Conservation (phyloP, 2,888 invertebrate species). For the Diachrysia chrysitis region DNA sequence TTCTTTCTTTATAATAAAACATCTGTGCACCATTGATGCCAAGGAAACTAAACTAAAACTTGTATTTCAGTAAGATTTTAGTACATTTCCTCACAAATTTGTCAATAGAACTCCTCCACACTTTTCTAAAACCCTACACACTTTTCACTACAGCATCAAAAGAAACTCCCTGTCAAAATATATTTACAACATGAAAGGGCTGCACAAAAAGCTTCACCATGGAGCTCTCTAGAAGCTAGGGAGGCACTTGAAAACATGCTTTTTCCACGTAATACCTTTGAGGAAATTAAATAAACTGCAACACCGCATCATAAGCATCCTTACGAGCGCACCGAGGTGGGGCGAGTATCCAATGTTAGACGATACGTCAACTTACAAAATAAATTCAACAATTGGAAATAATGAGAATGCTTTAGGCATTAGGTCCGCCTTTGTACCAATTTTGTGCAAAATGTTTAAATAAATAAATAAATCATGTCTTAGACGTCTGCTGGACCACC, state of each 20-base stretch:
- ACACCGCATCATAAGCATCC: slow-evolving; percentile 85
- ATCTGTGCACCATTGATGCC: too few species aligned
- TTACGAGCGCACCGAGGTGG: slow-evolving; percentile 65
- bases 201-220: slow-evolving; percentile 46
- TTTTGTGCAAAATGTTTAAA: too few species aligned
- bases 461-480: too few species aligned
- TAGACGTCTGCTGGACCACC: too few species aligned
- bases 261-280: slow-evolving; percentile 86
- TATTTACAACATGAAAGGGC: slow-evolving; percentile 58
- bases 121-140: slow-evolving; percentile 30
- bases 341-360: slow-evolving; percentile 26
- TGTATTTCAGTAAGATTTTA: too few species aligned
- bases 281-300: slow-evolving; percentile 88
- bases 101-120: not conserved
- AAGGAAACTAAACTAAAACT: not conserved
- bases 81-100: not conserved
- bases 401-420: too few species aligned
- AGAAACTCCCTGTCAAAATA: slow-evolving; percentile 57
- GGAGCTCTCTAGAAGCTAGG: slow-evolving; percentile 41
- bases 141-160: slow-evolving; percentile 41
- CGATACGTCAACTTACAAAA: slow-evolving; percentile 40
- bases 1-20: too few species aligned
- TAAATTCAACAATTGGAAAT: not conserved
- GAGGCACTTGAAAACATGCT: slow-evolving; percentile 81
- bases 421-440: too few species aligned